Base-by-base conservation (phyloP, 2,797 vertebrate genomes). In the Channallabes apus region DNA sequence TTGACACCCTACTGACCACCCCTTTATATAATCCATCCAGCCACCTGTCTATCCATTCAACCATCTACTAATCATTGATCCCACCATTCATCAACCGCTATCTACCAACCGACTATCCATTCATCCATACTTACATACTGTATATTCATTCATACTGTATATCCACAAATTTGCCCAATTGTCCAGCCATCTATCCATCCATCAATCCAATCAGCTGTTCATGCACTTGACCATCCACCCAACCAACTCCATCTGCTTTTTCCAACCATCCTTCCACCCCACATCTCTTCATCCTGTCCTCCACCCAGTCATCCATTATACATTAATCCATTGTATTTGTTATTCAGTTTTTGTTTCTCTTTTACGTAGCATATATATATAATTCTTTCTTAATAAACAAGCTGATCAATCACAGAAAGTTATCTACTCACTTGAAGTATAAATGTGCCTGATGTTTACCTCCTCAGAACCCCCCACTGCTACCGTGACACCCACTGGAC, bases 401-500 rank as follows among this genome's bases (percentile, higher is more conserved):
- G 20, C 9, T 97, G 94, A 99, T 99, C 92, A 99, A 99, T 76
- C 8, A 41, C 4, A 35, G 35, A 38, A 11, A 20, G 3, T 29
- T 38, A 17, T 35, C 17, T 35, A 32, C 32, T 68, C 9, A 41
- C 17, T 71, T 71, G 35, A 71, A 35, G 6, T 9, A 11, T 9
- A 17, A 29, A 15, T 32, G 12, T 46, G 51, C 6, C 0, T 46
- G 69, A 22, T 18, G 72, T 29, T 75, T 75, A 4, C 29, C 24
- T 41, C 73, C 6, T 51, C 87, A 97, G 98, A 96, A 81, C 90
- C 93, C 54, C 97, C 97, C 0, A 94, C 93, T 0, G 95, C 97
- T 81, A 94, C 94, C 0, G 96, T 99, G 92, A 97, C 97, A 67
- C 98, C 98, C 0, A 90, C 93, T 11, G 97, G 98, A 4, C 96